Percentiles rank a stretch among this genome's conserved stretches.
These are phyloP conservation scores for Drosophila percnosoma DNA, from an alignment of 2,888 invertebrate species.

Conservation along the genomic window DNA sequence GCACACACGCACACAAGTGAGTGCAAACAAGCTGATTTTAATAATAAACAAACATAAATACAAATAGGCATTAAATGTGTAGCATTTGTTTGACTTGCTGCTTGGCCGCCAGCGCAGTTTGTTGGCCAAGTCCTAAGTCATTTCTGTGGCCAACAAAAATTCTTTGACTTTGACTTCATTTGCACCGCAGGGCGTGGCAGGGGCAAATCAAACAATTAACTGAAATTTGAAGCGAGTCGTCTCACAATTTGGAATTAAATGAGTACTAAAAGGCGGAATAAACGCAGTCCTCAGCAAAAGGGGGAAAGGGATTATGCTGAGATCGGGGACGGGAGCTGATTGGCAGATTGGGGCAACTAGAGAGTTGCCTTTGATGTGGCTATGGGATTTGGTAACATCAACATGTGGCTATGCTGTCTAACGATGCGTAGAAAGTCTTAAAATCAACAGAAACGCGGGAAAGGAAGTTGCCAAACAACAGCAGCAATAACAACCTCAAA, in stretches of 20 bases:
- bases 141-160: constrained; percentile 32
- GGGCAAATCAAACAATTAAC: constrained; percentile 64
- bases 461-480: constrained; percentile 61
- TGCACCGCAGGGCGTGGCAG: constrained; percentile 19
- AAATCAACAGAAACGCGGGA: constrained; percentile 66
- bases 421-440: constrained; percentile 71
- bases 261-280: constrained; percentile 68
- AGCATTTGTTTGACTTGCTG: constrained; percentile 58
- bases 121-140: constrained; percentile 26
- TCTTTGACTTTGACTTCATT: constrained; percentile 43
- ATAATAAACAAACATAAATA: constrained; percentile 71
- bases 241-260: constrained; percentile 40
- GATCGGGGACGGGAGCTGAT: neutral
- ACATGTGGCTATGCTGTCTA: constrained; percentile 69
- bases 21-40: constrained; percentile 75
- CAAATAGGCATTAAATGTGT: constrained; percentile 71
- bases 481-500: constrained; percentile 17
- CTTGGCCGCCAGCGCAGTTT: constrained; percentile 46
- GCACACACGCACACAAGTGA: constrained; percentile 23
- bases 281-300: constrained; percentile 24
- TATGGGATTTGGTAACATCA: constrained; percentile 69
- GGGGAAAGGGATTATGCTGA: neutral
- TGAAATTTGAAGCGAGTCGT: constrained; percentile 55
- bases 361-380: constrained; percentile 64
- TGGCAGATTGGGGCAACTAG: constrained; percentile 8